phyloP scores from a whole-genome alignment of 2,113 vertebrate species.

The Poeciliopsis prolifica region DNA sequence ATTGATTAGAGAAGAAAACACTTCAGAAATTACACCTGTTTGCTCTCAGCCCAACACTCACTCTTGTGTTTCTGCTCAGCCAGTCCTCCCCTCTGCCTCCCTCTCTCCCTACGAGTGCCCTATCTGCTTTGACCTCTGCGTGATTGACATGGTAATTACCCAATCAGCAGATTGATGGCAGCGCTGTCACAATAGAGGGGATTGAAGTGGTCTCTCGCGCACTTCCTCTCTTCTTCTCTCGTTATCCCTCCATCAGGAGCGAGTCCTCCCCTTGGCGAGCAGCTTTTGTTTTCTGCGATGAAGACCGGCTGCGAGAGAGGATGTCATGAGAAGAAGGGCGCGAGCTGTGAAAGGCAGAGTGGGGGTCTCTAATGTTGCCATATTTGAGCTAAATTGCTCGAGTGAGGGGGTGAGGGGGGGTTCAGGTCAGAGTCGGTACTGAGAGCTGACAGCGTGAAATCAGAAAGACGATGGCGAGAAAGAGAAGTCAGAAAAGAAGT shows the following conservation, averaged over 20 bases:
- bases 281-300: constrained; percentile 67
- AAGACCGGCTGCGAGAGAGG: constrained; percentile 22
- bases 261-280: constrained; percentile 38
- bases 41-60: constrained; percentile 48
- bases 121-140: constrained; percentile 82
- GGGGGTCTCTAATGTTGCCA: constrained; percentile 75
- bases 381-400: constrained; percentile 75
- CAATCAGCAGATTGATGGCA: constrained; percentile 83
- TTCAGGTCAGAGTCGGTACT: constrained; percentile 39
- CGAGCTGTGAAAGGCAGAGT: constrained; percentile 32
- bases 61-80: constrained; percentile 20
- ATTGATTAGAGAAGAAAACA: constrained; percentile 69
- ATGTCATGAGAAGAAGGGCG: constrained; percentile 50
- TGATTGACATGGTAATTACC: constrained; percentile 91
- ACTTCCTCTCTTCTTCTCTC: constrained; percentile 39
- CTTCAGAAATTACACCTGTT: constrained; percentile 75
- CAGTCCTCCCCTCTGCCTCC: constrained; percentile 43
- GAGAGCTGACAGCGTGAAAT: constrained; percentile 51
- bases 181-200: constrained; percentile 81
- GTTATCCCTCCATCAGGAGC: constrained; percentile 71
- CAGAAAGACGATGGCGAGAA: constrained; percentile 15
- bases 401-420: constrained; percentile 30
- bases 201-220: constrained; percentile 77
- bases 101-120: constrained; percentile 54
- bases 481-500: background rate